Conservation (phyloP, 2,113 vertebrate species). For the Oreochromis tanganicae region DNA sequence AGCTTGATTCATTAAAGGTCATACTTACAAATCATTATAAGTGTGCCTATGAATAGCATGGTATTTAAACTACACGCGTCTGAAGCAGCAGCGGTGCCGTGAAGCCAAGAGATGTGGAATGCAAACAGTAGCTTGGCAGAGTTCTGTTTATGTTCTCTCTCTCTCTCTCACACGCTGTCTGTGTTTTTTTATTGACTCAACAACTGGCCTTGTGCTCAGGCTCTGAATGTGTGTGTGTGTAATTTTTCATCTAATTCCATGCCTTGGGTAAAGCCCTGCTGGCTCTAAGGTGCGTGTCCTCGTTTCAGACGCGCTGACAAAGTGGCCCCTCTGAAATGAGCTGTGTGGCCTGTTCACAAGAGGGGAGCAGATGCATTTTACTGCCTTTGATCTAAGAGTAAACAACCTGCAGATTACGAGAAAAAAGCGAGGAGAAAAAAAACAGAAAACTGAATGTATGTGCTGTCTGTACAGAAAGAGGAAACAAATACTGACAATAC, state of each 20-base stretch:
- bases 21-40: not conserved
- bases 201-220: constrained; percentile 39
- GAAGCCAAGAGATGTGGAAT: constrained; percentile 36
- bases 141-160: constrained; percentile 50
- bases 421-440: not conserved
- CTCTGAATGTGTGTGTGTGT: not conserved
- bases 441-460: not conserved
- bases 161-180: constrained; percentile 17
- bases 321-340: constrained; percentile 50
- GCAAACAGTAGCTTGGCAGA: constrained; percentile 63
- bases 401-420: constrained; percentile 30
- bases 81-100: constrained; percentile 12
- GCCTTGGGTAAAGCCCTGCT: constrained; percentile 39
- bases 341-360: constrained; percentile 37
- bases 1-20: not conserved
- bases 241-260: constrained; percentile 42
- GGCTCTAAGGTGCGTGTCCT: constrained; percentile 45
- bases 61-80: not conserved
- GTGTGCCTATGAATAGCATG: not conserved
- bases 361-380: constrained; percentile 34
- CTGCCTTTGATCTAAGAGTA: constrained; percentile 39
- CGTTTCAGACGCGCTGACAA: constrained; percentile 33
- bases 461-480: not conserved
- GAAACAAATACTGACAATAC: not conserved
- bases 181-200: constrained; percentile 62